Percentiles rank a stretch among this genome's conserved stretches.
phyloP scores from a whole-genome alignment of 1,140 invertebrate genomes.

The Achroia grisella region DNA sequence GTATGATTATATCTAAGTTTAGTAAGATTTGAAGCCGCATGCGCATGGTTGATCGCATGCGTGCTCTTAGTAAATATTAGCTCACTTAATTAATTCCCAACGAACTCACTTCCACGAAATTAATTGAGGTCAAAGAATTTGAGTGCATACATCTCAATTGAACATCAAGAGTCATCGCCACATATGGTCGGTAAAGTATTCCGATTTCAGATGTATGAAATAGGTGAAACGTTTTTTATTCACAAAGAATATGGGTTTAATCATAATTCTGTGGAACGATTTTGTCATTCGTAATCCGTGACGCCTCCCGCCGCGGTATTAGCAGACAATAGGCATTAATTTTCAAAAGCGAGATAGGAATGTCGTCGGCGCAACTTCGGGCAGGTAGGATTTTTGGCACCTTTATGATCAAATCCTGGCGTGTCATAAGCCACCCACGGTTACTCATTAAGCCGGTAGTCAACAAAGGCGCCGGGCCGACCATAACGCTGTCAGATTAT shows the following conservation, averaged over 20 bases:
- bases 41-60: slow-evolving; percentile 19
- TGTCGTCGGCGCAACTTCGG: slow-evolving; percentile 52
- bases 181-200: slow-evolving; percentile 2
- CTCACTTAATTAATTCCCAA: slow-evolving; percentile 55
- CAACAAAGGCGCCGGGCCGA: slow-evolving; percentile 62
- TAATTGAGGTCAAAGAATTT: slow-evolving; percentile 68
- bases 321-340: slow-evolving; percentile 65
- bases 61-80: slow-evolving; percentile 49
- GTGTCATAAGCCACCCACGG: slow-evolving; percentile 69
- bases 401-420: slow-evolving; percentile 68
- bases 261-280: slow-evolving; percentile 19
- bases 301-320: slow-evolving; percentile 29
- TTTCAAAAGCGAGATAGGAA: slow-evolving; percentile 61
- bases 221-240: slow-evolving; percentile 7
- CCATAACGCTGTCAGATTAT: slow-evolving; percentile 68
- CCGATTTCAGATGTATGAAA: slow-evolving; percentile 4
- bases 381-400: slow-evolving; percentile 69
- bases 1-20: too few species aligned
- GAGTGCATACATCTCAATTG: slow-evolving; percentile 63
- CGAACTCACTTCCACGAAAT: slow-evolving; percentile 59
- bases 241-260: slow-evolving; percentile 2
- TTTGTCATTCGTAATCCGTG: slow-evolving; percentile 33
- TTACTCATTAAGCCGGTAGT: slow-evolving; percentile 65
- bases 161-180: slow-evolving; percentile 22
- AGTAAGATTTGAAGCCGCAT: too few species aligned